Percentiles rank a stretch among this genome's conserved stretches.
These are phyloP conservation scores for Ophion ellenae DNA, from an alignment of 2,888 invertebrate species.

Conservation along the genomic window DNA sequence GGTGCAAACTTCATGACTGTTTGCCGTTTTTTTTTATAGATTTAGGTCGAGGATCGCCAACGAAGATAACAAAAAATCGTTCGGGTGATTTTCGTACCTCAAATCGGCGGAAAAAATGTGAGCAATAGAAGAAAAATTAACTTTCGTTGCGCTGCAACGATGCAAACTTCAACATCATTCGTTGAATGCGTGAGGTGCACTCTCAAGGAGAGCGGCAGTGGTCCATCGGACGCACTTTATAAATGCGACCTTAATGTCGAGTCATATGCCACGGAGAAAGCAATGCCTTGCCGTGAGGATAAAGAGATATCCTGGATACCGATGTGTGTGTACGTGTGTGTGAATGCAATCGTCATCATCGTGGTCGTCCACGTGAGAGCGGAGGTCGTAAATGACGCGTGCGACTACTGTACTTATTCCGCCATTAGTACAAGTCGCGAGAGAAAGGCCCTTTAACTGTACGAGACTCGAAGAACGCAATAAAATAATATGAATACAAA, in stretches of 20 bases:
- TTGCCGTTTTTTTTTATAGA: no score
- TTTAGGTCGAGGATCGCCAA: no score
- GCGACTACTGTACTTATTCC: conserved; percentile 58
- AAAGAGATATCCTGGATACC: conserved; percentile 27
- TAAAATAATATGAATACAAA: conserved; percentile 28
- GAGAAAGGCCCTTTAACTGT: conserved; percentile 49
- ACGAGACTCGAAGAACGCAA: conserved; percentile 29
- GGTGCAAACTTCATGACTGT: no score
- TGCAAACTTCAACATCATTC: not conserved
- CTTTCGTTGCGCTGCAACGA: not conserved
- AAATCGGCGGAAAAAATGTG: no score
- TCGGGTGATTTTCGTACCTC: no score
- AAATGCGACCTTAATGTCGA: conserved; percentile 56
- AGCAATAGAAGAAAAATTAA: no score
- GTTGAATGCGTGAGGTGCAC: conserved; percentile 24
- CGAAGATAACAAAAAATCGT: no score
- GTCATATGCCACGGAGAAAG: conserved; percentile 52
- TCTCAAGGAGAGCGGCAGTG: not conserved
- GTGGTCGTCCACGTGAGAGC: conserved; percentile 41
- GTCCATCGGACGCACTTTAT: conserved; percentile 27
- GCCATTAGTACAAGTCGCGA: conserved; percentile 45
- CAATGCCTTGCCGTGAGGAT: conserved; percentile 29
- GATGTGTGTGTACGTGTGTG: conserved; percentile 1
- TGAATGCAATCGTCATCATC: conserved; percentile 42
- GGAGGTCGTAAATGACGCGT: conserved; percentile 58